Evolutionary conservation across 2,797 vertebrate species (phyloP), one percentile per base, ranked within the genome.

Genomic region (Labeo calbasu): DNA sequence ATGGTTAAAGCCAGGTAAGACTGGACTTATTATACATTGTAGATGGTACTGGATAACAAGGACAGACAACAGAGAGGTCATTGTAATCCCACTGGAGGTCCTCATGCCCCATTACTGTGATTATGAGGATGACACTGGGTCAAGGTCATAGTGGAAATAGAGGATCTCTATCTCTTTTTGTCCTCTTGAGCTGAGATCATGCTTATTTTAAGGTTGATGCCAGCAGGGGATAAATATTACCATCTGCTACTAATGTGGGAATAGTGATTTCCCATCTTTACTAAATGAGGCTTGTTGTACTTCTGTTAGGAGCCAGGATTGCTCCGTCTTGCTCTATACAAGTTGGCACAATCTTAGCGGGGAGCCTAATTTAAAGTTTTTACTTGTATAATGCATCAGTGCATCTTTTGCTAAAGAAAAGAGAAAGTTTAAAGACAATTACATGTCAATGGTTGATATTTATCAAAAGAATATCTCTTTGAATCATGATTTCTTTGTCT

Each of bases 51-150:
- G 23, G 57, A 63, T 46, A 23, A 80, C 23, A 61, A 84, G 72
- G 78, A 72, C 92, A 93, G 91, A 91, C 85, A 32, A 84, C 91
- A 93, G 92, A 91, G 88, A 87, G 87, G 85, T 68, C 78, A 71
- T 68, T 70, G 55, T 92, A 94, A 94, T 92, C 92, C 91, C 72
- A 71, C 63, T 25, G 77, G 84, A 55, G 69, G 80, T 59, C n/a
- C 19, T 57, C 81, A 85, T 75, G 81, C 70, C 85, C 86, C 79
- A 88, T 88, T 88, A 89, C 87, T 89, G 88, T 89, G 91, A 90
- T 93, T 92, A 92, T 85, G 59, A 84, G 88, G 89, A 91, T 92
- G 89, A 92, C 89, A 86, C 85, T 70, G 84, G 88, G 91, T 70
- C 88, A 89, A 77, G 71, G 81, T 89, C 88, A 91, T 28, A 63